phyloP scores from a whole-genome alignment of 2,888 invertebrate genomes.

The Mimas tiliae region DNA sequence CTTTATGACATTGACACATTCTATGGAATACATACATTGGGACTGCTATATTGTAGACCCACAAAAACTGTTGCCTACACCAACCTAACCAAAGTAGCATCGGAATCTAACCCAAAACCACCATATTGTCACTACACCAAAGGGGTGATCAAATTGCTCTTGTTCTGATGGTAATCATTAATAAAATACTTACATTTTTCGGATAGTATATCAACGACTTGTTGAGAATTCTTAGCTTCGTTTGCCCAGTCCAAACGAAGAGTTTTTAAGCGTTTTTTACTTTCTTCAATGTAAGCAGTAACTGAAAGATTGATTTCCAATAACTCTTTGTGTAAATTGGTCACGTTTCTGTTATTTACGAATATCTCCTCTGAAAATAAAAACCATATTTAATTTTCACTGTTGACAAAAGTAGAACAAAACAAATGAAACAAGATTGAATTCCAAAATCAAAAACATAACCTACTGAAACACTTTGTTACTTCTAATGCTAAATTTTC shows the following conservation, averaged over 20 bases:
- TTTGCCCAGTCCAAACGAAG: constrained; percentile 65
- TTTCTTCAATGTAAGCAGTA: constrained; percentile 72
- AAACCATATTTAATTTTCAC: constrained; percentile 42
- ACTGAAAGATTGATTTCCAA: constrained; percentile 78
- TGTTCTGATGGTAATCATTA: no score
- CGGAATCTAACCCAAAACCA: no score
- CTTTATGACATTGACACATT: no score
- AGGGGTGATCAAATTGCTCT: no score
- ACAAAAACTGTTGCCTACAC: no score
- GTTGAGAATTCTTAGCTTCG: constrained; percentile 64
- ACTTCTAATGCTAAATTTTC: constrained; percentile 70
- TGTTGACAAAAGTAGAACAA: constrained; percentile 36
- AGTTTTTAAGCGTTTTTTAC: constrained; percentile 63
- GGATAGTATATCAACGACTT: constrained; percentile 69
- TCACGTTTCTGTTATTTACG: constrained; percentile 63
- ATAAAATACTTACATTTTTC: constrained; percentile 66
- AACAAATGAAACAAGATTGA: constrained; percentile 58
- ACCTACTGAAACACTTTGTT: constrained; percentile 76
- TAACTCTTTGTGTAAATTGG: constrained; percentile 66
- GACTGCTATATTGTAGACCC: no score
- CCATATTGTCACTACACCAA: no score
- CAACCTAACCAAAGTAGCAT: no score
- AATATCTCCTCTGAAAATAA: constrained; percentile 75
- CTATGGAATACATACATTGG: no score
- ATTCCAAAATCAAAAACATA: constrained; percentile 67